Evolutionary conservation across 2,113 vertebrate species (phyloP).

Genomic region (Nothocercus julius): DNA sequence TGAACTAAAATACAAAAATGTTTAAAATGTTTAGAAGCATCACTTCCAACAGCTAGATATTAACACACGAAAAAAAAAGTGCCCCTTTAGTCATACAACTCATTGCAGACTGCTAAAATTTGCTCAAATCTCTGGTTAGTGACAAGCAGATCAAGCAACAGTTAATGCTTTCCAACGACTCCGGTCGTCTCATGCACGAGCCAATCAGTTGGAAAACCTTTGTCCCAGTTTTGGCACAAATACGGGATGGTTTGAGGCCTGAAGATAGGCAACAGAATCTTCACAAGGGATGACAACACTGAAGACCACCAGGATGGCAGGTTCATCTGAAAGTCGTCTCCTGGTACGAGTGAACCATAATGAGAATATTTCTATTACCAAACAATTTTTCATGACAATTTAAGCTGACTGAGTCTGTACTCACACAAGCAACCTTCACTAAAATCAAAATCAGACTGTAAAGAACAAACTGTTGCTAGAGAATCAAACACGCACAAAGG

Average conservation of each 20-base stretch:
- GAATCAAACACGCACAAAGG: not conserved
- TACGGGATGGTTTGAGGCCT: slow-evolving; percentile 74
- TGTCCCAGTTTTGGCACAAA: slow-evolving; percentile 75
- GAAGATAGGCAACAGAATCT: slow-evolving; percentile 75
- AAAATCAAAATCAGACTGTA: not conserved
- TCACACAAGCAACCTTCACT: not conserved
- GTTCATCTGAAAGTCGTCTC: slow-evolving; percentile 75
- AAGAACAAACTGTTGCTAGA: not conserved
- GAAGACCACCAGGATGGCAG: slow-evolving; percentile 78
- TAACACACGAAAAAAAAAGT: not conserved
- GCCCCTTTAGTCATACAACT: not conserved
- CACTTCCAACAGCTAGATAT: not conserved
- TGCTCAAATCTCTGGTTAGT: slow-evolving; percentile 18
- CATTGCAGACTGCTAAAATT: not conserved
- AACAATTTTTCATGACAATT: not conserved
- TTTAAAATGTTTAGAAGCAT: not conserved
- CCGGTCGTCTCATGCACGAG: slow-evolving; percentile 65
- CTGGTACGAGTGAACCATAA: not conserved
- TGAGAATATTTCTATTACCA: slow-evolving; percentile 25
- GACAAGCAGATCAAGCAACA: slow-evolving; percentile 48
- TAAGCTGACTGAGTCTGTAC: not conserved
- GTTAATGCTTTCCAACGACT: slow-evolving; percentile 27
- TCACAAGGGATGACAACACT: slow-evolving; percentile 79
- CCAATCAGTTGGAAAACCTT: slow-evolving; percentile 69
- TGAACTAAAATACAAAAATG: not conserved